Evolutionary conservation across 2,888 invertebrate species (phyloP).

Genomic region (Ormyrus pomaceus): DNA sequence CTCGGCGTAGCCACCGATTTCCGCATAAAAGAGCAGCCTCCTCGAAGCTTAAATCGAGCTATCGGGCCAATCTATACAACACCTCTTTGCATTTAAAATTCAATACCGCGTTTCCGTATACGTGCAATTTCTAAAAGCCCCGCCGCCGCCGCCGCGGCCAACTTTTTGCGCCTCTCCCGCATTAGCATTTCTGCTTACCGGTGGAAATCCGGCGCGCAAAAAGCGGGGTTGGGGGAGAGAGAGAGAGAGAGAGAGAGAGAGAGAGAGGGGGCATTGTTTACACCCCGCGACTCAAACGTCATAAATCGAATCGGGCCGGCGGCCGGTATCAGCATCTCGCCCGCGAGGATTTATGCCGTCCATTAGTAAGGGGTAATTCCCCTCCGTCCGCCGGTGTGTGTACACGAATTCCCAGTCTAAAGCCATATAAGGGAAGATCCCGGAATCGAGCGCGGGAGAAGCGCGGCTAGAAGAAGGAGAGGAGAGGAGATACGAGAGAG

Average conservation of each 20-base stretch:
- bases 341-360: conserved; percentile 60
- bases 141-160: neutral
- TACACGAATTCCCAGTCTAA: conserved; percentile 41
- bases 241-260: neutral
- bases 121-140: neutral
- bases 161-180: neutral
- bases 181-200: conserved; percentile 37
- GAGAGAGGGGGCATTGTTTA: conserved; percentile 36
- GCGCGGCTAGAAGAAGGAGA: neutral
- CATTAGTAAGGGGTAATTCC: conserved; percentile 56
- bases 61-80: neutral
- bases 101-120: neutral
- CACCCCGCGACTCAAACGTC: conserved; percentile 43
- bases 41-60: neutral
- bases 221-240: neutral
- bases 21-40: too few species aligned
- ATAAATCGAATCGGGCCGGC: conserved; percentile 45
- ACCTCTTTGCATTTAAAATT: neutral
- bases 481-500: neutral
- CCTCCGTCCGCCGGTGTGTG: neutral
- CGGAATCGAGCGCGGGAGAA: conserved; percentile 31
- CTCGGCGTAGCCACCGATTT: too few species aligned
- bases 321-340: conserved; percentile 35
- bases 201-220: neutral
- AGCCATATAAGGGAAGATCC: conserved; percentile 53